Conservation (phyloP, 1,140 invertebrate species). For the Sinonovacula constricta region DNA sequence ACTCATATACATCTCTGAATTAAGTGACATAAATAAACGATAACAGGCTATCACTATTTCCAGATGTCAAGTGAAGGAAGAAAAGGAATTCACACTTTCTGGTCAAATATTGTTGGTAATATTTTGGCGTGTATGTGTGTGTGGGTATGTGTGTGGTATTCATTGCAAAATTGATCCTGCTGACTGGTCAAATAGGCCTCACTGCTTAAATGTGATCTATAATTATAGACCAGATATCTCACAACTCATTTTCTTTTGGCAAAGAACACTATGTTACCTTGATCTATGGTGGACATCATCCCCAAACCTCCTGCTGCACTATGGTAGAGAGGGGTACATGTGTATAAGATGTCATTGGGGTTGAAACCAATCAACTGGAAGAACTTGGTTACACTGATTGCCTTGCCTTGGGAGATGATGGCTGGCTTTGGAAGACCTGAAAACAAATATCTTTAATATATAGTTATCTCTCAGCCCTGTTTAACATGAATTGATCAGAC, state of each 20-base stretch:
- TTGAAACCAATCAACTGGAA: conserved; percentile 41
- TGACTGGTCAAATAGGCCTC: not conserved
- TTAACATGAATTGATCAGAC: too few species aligned
- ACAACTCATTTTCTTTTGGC: not conserved
- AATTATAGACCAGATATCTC: not conserved
- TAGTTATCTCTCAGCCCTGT: too few species aligned
- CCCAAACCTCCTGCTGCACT: conserved; percentile 65
- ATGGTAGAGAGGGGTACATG: conserved; percentile 70
- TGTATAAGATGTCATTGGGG: conserved; percentile 66
- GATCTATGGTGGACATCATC: conserved; percentile 56
- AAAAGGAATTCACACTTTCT: too few species aligned
- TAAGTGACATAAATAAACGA: too few species aligned
- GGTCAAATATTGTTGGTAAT: too few species aligned
- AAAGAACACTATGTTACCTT: conserved; percentile 54
- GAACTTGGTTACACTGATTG: conserved; percentile 55
- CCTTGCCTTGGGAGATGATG: conserved; percentile 54
- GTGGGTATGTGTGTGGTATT: too few species aligned
- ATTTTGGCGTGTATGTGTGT: too few species aligned
- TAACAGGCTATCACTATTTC: too few species aligned
- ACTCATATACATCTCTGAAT: too few species aligned
- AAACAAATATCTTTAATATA: conserved; percentile 10
- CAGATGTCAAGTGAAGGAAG: too few species aligned
- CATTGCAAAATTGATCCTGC: not conserved
- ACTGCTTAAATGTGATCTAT: not conserved
- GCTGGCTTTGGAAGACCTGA: conserved; percentile 62